These are phyloP conservation scores for Congeria kusceri DNA, from an alignment of 2,888 invertebrate species.

Conservation along the genomic window DNA sequence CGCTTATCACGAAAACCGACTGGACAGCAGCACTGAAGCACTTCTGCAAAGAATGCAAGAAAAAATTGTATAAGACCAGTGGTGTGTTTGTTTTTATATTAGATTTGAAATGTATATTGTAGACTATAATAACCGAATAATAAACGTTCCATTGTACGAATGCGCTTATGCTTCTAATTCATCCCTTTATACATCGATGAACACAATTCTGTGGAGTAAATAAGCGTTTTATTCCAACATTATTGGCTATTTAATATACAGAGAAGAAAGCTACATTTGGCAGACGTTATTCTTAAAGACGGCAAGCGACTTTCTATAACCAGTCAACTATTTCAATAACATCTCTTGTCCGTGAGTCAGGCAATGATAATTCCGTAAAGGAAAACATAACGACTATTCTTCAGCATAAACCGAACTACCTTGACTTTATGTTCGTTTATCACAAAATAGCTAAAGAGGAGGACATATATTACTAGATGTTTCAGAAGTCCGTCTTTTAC, in stretches of 20 bases:
- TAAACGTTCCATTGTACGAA: slow-evolving; percentile 16
- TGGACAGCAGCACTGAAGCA: no score
- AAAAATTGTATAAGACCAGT: no score
- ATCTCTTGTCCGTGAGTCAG: slow-evolving; percentile 5
- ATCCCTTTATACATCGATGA: slow-evolving; percentile 7
- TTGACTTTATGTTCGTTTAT: slow-evolving; percentile 18
- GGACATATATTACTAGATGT: slow-evolving; percentile 23
- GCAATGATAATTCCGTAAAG: not conserved
- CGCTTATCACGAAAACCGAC: not conserved
- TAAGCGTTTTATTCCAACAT: slow-evolving; percentile 22
- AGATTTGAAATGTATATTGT: slow-evolving; percentile 22
- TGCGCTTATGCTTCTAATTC: slow-evolving; percentile 2
- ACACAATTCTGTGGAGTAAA: slow-evolving; percentile 20
- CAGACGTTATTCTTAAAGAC: slow-evolving; percentile 12
- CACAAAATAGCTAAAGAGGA: slow-evolving; percentile 15
- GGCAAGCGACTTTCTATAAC: slow-evolving; percentile 11
- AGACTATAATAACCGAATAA: slow-evolving; percentile 27
- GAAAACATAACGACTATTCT: not conserved
- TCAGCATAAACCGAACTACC: slow-evolving; percentile 13
- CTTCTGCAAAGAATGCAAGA: no score
- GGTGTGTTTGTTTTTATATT: no score
- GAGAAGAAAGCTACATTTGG: slow-evolving; percentile 25
- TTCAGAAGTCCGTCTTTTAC: slow-evolving; percentile 27
- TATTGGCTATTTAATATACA: slow-evolving; percentile 7
- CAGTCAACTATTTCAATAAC: slow-evolving; percentile 20